phyloP scores from a whole-genome alignment of 2,888 invertebrate genomes.

The Phengaris arion region DNA sequence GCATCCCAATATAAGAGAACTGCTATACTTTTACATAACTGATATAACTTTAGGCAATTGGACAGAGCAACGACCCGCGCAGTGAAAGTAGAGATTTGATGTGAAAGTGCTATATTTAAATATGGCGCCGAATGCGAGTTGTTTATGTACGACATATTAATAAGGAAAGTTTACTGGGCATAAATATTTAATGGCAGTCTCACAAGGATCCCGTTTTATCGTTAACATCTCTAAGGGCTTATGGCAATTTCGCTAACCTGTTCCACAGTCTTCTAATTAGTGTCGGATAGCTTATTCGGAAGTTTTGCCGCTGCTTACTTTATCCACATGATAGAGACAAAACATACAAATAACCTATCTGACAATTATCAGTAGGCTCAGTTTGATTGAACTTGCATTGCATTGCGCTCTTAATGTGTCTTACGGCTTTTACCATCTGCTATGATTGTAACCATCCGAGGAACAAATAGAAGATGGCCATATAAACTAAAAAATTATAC shows the following conservation, averaged over 20 bases:
- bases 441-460: too few species aligned
- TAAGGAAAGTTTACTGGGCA: constrained; percentile 19
- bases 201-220: background rate
- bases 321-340: too few species aligned
- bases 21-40: constrained; percentile 22
- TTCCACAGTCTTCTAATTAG: background rate
- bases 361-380: too few species aligned
- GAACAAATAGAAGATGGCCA: too few species aligned
- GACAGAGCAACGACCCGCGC: constrained; percentile 9
- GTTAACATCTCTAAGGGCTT: background rate
- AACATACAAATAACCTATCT: too few species aligned
- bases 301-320: too few species aligned
- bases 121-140: background rate
- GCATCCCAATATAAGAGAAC: background rate
- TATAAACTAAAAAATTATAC: too few species aligned
- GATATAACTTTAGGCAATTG: constrained; percentile 25
- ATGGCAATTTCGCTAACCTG: background rate
- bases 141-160: constrained; percentile 12
- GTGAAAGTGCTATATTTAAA: constrained; percentile 24
- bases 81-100: constrained; percentile 26
- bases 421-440: too few species aligned
- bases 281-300: constrained; percentile 19
- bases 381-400: too few species aligned
- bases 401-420: too few species aligned
- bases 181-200: background rate